phyloP scores from a whole-genome alignment of 2,888 invertebrate genomes.

The Brachypterus glaber region DNA sequence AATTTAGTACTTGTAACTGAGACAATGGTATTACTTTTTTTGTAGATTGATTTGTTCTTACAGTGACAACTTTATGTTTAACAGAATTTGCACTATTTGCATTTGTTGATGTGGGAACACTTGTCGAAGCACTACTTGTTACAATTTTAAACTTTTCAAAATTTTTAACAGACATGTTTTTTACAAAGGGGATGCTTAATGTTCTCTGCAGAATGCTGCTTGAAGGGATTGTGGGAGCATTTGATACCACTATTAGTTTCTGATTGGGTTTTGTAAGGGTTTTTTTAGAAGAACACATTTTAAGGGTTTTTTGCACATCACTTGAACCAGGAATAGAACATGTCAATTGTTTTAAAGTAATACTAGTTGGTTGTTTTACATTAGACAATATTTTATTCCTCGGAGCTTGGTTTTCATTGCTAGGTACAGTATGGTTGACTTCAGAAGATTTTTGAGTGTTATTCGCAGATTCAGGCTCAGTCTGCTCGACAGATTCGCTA shows the following conservation, averaged over 20 bases:
- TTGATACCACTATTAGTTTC: slow-evolving; percentile 39
- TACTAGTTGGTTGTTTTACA: not conserved
- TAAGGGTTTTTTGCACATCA: slow-evolving; percentile 24
- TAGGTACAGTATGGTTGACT: not conserved
- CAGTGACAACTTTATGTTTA: slow-evolving; percentile 38
- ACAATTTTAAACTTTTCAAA: slow-evolving; percentile 40
- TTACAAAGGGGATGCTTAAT: slow-evolving; percentile 36
- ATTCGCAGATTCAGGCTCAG: slow-evolving; percentile 2
- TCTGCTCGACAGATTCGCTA: slow-evolving; percentile 15
- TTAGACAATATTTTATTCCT: not conserved
- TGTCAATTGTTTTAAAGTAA: not conserved
- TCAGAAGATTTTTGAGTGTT: not conserved
- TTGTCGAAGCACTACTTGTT: slow-evolving; percentile 24
- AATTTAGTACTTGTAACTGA: slow-evolving; percentile 37
- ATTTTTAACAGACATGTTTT: slow-evolving; percentile 38
- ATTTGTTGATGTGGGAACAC: slow-evolving; percentile 19
- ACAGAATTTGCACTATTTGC: slow-evolving; percentile 24
- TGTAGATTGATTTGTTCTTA: slow-evolving; percentile 30
- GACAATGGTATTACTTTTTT: slow-evolving; percentile 38
- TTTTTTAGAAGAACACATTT: slow-evolving; percentile 32
- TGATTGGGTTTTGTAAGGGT: slow-evolving; percentile 33
- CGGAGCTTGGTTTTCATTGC: not conserved
- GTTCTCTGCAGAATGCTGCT: slow-evolving; percentile 38
- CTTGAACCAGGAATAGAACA: slow-evolving; percentile 21
- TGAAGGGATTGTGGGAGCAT: slow-evolving; percentile 34